Percentiles rank a stretch among this genome's conserved stretches.
phyloP scores from a whole-genome alignment of 2,888 invertebrate species.

The Dicycla oo region DNA sequence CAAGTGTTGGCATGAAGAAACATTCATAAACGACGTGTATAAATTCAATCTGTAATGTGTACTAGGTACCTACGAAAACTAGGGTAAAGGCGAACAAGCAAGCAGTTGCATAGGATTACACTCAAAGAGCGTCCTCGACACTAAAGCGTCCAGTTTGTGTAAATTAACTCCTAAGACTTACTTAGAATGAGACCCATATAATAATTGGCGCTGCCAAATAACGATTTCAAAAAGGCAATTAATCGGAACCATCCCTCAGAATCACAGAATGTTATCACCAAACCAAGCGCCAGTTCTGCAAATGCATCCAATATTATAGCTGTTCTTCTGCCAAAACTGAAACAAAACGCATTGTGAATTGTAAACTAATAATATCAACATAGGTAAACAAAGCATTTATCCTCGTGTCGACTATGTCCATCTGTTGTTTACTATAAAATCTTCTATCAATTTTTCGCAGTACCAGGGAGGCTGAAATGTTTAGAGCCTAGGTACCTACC shows the following conservation, averaged over 20 bases:
- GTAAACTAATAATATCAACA: neutral
- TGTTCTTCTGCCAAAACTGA: constrained; percentile 82
- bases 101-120: neutral
- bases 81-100: constrained; percentile 1
- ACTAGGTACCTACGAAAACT: neutral
- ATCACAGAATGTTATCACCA: constrained; percentile 80
- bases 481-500: too few species aligned
- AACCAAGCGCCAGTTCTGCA: constrained; percentile 73
- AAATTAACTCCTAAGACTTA: too few species aligned
- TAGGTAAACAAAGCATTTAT: neutral
- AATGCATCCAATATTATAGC: constrained; percentile 74
- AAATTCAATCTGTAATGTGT: constrained; percentile 1
- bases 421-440: neutral
- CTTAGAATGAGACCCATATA: constrained; percentile 81
- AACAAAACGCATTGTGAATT: constrained; percentile 57
- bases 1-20: neutral
- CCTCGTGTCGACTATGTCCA: neutral
- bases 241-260: constrained; percentile 84
- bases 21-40: neutral
- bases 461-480: too few species aligned
- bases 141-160: too few species aligned
- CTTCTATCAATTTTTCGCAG: too few species aligned
- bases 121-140: constrained; percentile 4
- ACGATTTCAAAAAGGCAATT: constrained; percentile 79
- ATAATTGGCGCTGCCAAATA: constrained; percentile 78